Percentiles rank a stretch among this genome's conserved stretches.
These are phyloP conservation scores for Zootoca vivipara DNA, from an alignment of 2,113 vertebrate species.

Conservation along the genomic window DNA sequence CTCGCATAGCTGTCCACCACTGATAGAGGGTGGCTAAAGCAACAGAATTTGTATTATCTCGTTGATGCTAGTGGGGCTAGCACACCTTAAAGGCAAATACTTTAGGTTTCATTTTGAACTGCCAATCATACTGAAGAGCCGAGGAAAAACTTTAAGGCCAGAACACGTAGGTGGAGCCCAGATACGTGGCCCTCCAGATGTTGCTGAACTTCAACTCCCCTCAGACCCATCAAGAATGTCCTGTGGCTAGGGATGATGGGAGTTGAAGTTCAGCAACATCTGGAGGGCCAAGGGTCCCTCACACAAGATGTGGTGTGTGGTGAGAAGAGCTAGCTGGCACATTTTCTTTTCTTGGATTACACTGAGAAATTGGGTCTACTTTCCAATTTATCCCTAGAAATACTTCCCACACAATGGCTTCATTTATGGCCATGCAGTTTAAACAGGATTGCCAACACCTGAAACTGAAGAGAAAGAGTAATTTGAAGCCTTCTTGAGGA, in stretches of 20 bases:
- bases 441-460: neutral
- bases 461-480: neutral
- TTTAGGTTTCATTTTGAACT: neutral
- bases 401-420: neutral
- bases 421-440: neutral
- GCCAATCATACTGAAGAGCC: neutral
- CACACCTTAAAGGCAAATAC: neutral
- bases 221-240: too few relatives aligned
- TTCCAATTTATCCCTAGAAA: neutral
- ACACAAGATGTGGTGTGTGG: neutral
- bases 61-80: neutral
- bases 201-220: too few relatives aligned
- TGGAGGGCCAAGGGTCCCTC: neutral
- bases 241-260: too few relatives aligned
- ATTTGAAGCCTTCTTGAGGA: neutral
- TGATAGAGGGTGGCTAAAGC: neutral
- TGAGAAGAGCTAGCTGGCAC: neutral
- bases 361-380: neutral
- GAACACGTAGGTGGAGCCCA: neutral
- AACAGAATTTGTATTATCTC: neutral
- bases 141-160: neutral
- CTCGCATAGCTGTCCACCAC: fast-evolving
- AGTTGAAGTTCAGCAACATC: too few relatives aligned
- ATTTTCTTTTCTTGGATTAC: neutral
- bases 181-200: too few relatives aligned